Base-by-base conservation (phyloP, 1,140 invertebrate genomes). In the Drosophila micromelanica region DNA sequence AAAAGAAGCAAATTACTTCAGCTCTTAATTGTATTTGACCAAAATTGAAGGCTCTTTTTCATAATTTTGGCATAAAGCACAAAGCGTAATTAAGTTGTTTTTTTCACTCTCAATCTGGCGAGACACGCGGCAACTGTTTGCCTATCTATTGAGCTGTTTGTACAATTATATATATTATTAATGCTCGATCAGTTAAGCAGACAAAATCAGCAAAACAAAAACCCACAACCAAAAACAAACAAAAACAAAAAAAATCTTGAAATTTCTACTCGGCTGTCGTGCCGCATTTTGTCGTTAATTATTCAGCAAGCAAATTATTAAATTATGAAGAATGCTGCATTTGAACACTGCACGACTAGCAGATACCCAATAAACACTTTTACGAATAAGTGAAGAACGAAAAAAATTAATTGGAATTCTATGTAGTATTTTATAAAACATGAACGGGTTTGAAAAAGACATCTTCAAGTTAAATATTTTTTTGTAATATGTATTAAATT, bases 21-120 rank as follows among this genome's bases (percentile, higher is more conserved):
- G 38, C 74, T 80, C 77, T 77, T 80, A 64, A 73, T 79, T 49
- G 63, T 76, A 40, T 76, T 78, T 86, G 63, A 60, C 81, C 78
- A 80, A 74, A 81, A 70, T 46, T 78, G 40, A 87, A 87, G 78
- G 73, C 56, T 78, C 62, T 81, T 51, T 51, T 80, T 70, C 48
- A 75, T 70, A 68, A 63, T 70, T 77, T 82, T 82, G 60, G 68
- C 80, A 82, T 62, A 40, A 63, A 52, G 55, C 61, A 63, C 59
- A 73, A 63, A 73, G 72, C 79, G 73, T 86, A 87, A 86, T 86
- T 86, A 86, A 86, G 82, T 87, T 76, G 78, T 81, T 86, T 59
- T 79, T 73, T 46, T 40, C 42, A 63, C 42, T 49, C 20, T 52
- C 43, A 61, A 74, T 64, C 71, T 49, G 37, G 57, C 45, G 55